Evolutionary conservation across 1,140 invertebrate species (phyloP), one percentile per base, ranked within the genome.

Genomic region (Drosophila mauritiana): DNA sequence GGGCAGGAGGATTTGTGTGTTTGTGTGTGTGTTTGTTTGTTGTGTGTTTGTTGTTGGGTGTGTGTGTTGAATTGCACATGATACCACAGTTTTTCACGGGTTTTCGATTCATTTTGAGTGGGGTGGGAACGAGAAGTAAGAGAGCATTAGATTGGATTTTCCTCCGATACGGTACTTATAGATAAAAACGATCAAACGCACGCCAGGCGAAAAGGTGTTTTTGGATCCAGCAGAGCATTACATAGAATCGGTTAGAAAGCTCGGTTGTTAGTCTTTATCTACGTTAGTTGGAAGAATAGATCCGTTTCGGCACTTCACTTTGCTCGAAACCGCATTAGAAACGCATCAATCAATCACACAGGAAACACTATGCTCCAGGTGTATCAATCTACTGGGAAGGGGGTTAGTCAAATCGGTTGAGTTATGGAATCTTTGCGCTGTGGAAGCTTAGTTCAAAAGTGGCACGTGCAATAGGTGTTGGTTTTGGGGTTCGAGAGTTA

Each of bases 71-170:
- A 54, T 84, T 90, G 77, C 80, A 90, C 84, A 75, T 88, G 58
- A 72, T 78, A 88, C 84, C 85, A 89, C 73, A 72, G 65, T 75
- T 55, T 70, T 63, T 69, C 45, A 22, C 20, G 69, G 72, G 56
- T 56, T 59, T 56, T 59, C 11, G 36, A 54, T 76, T 62, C 63
- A 48, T 70, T 51, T 75, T 39, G 37, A 49, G 65, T 34, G 31
- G 22, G 15, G 15, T 34, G 78, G 76, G 83, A 90, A 91, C 73
- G 80, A 90, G 75, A 84, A 82, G 81, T 91, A 91, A 91, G 83
- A 91, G 90, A 91, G 79, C 70, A 91, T 91, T 91, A 91, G 90
- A 91, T 76, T 91, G 90, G 61, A 79, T 65, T 25, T 88, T 75
- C 76, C 68, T 84, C 78, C 80, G 57, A 63, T 61, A 48, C 17